A percentile compares a stretch with the other conserved stretches of the same genome.
Conservation (phyloP, 2,797 vertebrate genomes). For the Ambastaia sidthimunki region DNA sequence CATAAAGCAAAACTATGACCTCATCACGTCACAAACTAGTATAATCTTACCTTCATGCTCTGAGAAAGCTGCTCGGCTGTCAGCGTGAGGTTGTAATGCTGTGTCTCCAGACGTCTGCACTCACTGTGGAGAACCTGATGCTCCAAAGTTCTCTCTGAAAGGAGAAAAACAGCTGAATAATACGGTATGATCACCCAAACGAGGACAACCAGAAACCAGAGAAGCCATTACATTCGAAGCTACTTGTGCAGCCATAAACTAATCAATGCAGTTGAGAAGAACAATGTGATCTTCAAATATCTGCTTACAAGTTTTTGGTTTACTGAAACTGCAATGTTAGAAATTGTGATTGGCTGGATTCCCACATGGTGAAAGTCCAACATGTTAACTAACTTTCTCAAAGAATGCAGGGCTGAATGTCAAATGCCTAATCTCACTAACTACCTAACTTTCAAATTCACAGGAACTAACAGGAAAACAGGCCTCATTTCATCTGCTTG, state of each 20-base stretch:
- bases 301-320: no score
- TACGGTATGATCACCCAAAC: neutral
- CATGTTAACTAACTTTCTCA: neutral
- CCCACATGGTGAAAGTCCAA: neutral
- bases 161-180: constrained; percentile 11
- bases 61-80: constrained; percentile 95
- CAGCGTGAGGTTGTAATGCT: constrained; percentile 94
- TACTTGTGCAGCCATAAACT: neutral
- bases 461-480: no score
- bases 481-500: no score
- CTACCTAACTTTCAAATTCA: no score
- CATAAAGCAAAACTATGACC: neutral
- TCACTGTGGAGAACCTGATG: constrained; percentile 93
- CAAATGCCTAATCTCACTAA: no score
- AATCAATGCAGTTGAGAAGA: neutral
- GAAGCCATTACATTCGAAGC: neutral
- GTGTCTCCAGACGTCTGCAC: constrained; percentile 92
- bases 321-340: no score
- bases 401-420: neutral
- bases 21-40: neutral
- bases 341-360: neutral
- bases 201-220: neutral
- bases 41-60: constrained; percentile 90
- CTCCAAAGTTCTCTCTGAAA: constrained; percentile 91
- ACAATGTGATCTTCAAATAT: no score